Evolutionary conservation across 2,797 vertebrate species (phyloP).

Genomic region (Xenopus petersii): DNA sequence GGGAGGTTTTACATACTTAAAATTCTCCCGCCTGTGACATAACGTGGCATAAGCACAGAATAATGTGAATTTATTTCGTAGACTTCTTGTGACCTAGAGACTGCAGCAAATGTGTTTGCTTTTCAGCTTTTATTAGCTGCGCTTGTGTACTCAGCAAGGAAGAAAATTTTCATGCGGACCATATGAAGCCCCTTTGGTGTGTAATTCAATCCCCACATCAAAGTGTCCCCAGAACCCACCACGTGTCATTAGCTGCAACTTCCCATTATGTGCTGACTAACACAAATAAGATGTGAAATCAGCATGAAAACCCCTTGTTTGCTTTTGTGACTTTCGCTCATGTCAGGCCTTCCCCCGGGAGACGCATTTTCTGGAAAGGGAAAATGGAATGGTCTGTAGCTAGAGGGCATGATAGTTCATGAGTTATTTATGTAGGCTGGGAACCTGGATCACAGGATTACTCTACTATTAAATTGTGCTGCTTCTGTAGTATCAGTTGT

Average conservation of each 20-base stretch:
- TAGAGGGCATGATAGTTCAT: too few species aligned
- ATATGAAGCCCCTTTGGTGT: neutral
- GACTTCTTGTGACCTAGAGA: constrained; percentile 11
- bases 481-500: too few species aligned
- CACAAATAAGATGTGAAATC: constrained; percentile 7
- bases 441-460: too few species aligned
- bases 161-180: constrained; percentile 11
- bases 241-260: constrained; percentile 15
- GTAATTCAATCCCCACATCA: constrained; percentile 29
- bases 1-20: neutral
- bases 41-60: neutral
- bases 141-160: constrained; percentile 1
- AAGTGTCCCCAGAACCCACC: constrained; percentile 4
- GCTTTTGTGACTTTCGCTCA: constrained; percentile 7
- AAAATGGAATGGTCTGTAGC: too few species aligned
- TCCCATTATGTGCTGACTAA: constrained; percentile 28
- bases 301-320: constrained; percentile 3
- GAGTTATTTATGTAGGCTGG: too few species aligned
- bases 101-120: constrained; percentile 5
- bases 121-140: constrained; percentile 34
- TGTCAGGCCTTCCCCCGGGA: neutral
- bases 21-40: constrained; percentile 1
- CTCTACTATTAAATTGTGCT: too few species aligned
- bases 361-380: neutral
- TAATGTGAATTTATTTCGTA: neutral